Evolutionary conservation across 1,140 invertebrate genomes (phyloP), one percentile per base, ranked within the genome.

Genomic region (Brachionus asplanchnoidis): DNA sequence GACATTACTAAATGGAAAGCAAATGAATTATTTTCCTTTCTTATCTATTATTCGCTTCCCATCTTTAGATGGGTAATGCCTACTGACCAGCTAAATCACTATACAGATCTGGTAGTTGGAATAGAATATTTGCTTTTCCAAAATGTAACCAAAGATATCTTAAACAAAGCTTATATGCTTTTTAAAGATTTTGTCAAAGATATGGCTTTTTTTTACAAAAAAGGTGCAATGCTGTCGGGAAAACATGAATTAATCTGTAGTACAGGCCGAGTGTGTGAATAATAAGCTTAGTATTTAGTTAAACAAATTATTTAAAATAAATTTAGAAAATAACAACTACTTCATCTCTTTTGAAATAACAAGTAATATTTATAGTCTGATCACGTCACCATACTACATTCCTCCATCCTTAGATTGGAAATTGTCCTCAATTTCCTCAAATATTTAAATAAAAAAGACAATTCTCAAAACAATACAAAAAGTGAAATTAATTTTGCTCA

Each of bases 141-240:
- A 36, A 40, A 70, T 40, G 3, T 40, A 70, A n/a, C 11, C 36
- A 6, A 36, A 14, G 14, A 14, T 12, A 3, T 1, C 1, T 5
- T 70, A n/a, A 40, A 17, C 14, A 5, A 40, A 6, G 17, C 36
- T 12, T 36, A 70, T 17, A 36, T 36, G 11, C 14, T 70, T n/a
- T 70, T 42, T 36, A 70, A 70, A 70, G 32, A 70, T 70, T 70
- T 70, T 40, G 66, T 68, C 8, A 68, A 28, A 68, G 11, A 68
- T 12, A 68, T 68, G 28, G 66, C 6, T 32, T 32, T 12, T 23
- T 32, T 68, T 68, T 68, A 68, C n/a, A 36, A 9, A 12, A 14
- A 32, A 68, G 28, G n/a, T 8, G 2, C 66, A 2, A 26, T 68
- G 26, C 32, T 68, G 11, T 68, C 66, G 4, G 66, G 66, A 9